phyloP scores from a whole-genome alignment of 2,888 invertebrate species.

The Eupithecia subfuscata region DNA sequence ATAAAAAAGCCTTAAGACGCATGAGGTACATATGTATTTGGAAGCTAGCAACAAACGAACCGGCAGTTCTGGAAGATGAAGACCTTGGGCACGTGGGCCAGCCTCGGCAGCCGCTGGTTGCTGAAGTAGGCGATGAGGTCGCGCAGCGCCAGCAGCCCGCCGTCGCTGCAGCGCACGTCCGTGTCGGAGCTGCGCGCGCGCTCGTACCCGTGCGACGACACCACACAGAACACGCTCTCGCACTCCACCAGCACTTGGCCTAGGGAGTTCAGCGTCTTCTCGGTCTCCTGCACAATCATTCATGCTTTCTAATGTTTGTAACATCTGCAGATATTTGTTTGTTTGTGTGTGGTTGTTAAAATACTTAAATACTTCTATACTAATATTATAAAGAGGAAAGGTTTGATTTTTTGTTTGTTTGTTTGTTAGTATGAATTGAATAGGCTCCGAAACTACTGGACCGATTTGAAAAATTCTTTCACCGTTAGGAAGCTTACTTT shows the following conservation, averaged over 20 bases:
- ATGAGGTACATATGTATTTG: too few species aligned
- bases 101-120: slow-evolving; percentile 77
- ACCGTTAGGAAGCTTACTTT: too few species aligned
- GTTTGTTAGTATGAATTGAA: too few species aligned
- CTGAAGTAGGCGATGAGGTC: slow-evolving; percentile 85
- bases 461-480: too few species aligned
- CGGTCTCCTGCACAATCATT: slow-evolving; percentile 56
- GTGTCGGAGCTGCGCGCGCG: slow-evolving; percentile 74
- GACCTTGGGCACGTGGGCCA: slow-evolving; percentile 87
- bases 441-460: too few species aligned
- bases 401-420: too few species aligned
- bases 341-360: too few species aligned
- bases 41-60: slow-evolving; percentile 49
- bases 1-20: too few species aligned
- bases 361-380: too few species aligned
- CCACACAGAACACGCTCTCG: slow-evolving; percentile 86
- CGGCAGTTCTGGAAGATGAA: slow-evolving; percentile 90
- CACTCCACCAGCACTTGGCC: slow-evolving; percentile 65
- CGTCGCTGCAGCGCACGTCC: slow-evolving; percentile 85
- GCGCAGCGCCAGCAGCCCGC: slow-evolving; percentile 74
- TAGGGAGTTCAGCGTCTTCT: slow-evolving; percentile 71
- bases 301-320: too few species aligned
- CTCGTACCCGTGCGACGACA: slow-evolving; percentile 87
- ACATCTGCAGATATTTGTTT: too few species aligned
- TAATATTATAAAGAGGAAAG: too few species aligned